Conservation (phyloP, 2,113 vertebrate genomes). For the Anguilla rostrata region DNA sequence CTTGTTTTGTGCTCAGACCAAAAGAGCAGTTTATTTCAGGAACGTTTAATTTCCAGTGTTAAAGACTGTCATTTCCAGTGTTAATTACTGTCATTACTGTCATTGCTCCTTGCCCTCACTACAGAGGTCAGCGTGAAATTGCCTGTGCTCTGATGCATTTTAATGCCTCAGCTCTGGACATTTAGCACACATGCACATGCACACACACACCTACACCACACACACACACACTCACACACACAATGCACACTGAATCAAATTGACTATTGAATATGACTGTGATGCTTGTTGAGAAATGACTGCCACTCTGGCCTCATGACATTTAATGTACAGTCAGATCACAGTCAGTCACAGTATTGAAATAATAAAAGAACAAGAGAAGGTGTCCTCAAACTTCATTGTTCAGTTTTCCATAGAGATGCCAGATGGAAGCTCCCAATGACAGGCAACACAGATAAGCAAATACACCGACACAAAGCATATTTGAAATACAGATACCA, state of each 20-base stretch:
- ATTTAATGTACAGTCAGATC: not conserved
- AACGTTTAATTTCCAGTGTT: not conserved
- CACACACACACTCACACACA: not conserved
- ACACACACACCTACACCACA: not conserved
- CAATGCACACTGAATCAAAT: not conserved
- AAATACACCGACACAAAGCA: not conserved
- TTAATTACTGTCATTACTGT: conserved; percentile 45
- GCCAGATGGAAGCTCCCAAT: not conserved
- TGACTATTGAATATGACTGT: no score
- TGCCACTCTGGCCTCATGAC: not conserved
- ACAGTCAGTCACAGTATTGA: not conserved
- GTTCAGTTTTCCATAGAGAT: not conserved
- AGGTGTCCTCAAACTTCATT: not conserved
- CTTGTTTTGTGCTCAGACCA: conserved; percentile 29
- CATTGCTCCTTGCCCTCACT: conserved; percentile 35
- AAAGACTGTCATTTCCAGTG: conserved; percentile 18
- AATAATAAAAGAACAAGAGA: not conserved
- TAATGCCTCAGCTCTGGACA: not conserved
- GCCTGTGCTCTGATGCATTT: not conserved
- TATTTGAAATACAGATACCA: not conserved
- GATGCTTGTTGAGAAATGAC: not conserved
- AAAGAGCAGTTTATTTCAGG: conserved; percentile 30
- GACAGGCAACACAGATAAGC: not conserved
- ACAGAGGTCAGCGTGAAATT: not conserved
- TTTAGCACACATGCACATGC: no score